phyloP scores from a whole-genome alignment of 2,113 vertebrate genomes.

The Corythoichthys intestinalis region DNA sequence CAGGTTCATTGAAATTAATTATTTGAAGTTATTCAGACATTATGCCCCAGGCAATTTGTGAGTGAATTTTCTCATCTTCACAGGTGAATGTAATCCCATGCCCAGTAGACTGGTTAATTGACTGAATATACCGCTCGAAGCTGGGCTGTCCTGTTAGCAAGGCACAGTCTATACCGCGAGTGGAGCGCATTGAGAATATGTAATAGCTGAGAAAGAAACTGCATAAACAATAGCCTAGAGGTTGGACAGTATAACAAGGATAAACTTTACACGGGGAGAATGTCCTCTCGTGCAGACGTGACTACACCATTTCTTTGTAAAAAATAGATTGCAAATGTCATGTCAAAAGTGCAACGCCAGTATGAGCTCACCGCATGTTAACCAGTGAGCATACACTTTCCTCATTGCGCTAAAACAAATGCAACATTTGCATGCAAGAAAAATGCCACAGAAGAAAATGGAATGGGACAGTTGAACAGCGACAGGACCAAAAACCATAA shows the following conservation, averaged over 20 bases:
- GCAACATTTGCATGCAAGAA: slow-evolving; percentile 33
- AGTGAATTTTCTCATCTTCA: slow-evolving; percentile 46
- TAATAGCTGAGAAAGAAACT: slow-evolving; percentile 36
- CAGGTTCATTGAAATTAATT: slow-evolving; percentile 37
- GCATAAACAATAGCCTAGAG: slow-evolving; percentile 47
- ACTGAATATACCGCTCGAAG: slow-evolving; percentile 53
- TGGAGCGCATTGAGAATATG: slow-evolving; percentile 20
- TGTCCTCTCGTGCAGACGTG: slow-evolving; percentile 23
- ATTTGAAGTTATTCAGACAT: slow-evolving; percentile 40
- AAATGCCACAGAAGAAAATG: slow-evolving; percentile 30
- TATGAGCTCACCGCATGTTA: slow-evolving; percentile 32
- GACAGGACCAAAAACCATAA: slow-evolving; percentile 29
- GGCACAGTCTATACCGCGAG: slow-evolving; percentile 25
- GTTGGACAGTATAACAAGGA: slow-evolving; percentile 26
- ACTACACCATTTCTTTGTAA: slow-evolving; percentile 30
- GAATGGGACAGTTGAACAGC: slow-evolving; percentile 27
- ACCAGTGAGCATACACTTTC: slow-evolving; percentile 23
- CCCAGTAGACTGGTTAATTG: slow-evolving; percentile 59
- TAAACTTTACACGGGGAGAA: slow-evolving; percentile 36
- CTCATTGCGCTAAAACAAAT: slow-evolving; percentile 34
- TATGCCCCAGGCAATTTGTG: slow-evolving; percentile 44
- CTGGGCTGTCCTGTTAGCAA: slow-evolving; percentile 50
- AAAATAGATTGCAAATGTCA: slow-evolving; percentile 58
- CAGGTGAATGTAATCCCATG: slow-evolving; percentile 53
- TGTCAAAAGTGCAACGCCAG: slow-evolving; percentile 37